Percentiles rank a stretch among this genome's conserved stretches.
These are phyloP conservation scores for Melitaea athalia DNA, from an alignment of 2,888 invertebrate species.

Conservation along the genomic window DNA sequence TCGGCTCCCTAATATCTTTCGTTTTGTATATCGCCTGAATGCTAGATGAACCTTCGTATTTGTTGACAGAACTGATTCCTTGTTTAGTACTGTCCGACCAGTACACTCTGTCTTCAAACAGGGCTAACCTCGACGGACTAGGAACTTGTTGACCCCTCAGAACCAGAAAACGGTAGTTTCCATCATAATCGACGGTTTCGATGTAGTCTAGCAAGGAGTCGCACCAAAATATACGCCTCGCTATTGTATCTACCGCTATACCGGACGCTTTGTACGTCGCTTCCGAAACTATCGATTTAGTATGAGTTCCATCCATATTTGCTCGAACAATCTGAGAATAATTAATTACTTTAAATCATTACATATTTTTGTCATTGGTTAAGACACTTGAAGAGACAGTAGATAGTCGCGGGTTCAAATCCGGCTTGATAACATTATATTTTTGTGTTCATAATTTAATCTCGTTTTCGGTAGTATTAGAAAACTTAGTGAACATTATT, in stretches of 20 bases:
- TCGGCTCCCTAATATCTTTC: slow-evolving; percentile 90
- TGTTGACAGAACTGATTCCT: slow-evolving; percentile 93
- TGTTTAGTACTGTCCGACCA: slow-evolving; percentile 97
- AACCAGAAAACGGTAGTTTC: slow-evolving; percentile 89
- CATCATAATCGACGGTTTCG: slow-evolving; percentile 97
- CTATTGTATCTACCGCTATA: slow-evolving; percentile 94
- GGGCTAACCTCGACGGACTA: slow-evolving; percentile 90
- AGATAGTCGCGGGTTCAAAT: too few relatives aligned
- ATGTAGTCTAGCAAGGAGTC: slow-evolving; percentile 97
- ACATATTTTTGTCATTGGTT: too few relatives aligned
- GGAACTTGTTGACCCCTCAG: slow-evolving; percentile 92
- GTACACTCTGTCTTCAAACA: slow-evolving; percentile 93
- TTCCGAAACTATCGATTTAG: slow-evolving; percentile 92
- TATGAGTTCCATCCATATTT: slow-evolving; percentile 96
- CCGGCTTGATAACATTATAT: too few relatives aligned
- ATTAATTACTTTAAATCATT: not conserved
- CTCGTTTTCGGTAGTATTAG: too few relatives aligned
- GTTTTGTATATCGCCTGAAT: slow-evolving; percentile 91
- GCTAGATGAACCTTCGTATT: slow-evolving; percentile 89
- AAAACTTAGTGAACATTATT: too few relatives aligned
- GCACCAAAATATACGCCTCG: slow-evolving; percentile 96
- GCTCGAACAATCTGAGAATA: slow-evolving; percentile 86
- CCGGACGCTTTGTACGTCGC: slow-evolving; percentile 97
- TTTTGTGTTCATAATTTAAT: too few relatives aligned
- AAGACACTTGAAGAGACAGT: too few relatives aligned